Percentiles rank a stretch among this genome's conserved stretches.
Evolutionary conservation across 2,888 invertebrate genomes (phyloP).

Genomic region (Habrosyne pyritoides): DNA sequence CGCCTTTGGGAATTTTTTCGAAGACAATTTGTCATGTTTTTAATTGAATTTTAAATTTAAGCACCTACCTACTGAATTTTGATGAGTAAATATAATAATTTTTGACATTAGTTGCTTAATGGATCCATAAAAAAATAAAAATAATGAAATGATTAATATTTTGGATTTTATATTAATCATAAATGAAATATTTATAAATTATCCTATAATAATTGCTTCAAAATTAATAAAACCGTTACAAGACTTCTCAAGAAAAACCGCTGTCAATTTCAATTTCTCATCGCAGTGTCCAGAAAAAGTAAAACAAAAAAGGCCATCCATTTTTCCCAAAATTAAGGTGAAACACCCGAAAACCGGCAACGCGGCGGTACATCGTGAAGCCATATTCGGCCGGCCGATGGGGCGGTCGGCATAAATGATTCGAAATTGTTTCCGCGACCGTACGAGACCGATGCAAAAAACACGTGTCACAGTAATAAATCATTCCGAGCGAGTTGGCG

Average conservation of each 20-base stretch:
- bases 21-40: slow-evolving; percentile 52
- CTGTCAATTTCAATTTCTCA: slow-evolving; percentile 68
- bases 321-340: slow-evolving; percentile 71
- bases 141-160: too few relatives aligned
- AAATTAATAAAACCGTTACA: slow-evolving; percentile 42
- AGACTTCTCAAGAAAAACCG: slow-evolving; percentile 40
- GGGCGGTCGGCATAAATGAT: slow-evolving; percentile 79
- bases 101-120: too few relatives aligned
- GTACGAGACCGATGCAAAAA: slow-evolving; percentile 67
- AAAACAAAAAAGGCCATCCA: slow-evolving; percentile 48
- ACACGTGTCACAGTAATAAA: slow-evolving; percentile 81
- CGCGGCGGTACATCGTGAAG: slow-evolving; percentile 41
- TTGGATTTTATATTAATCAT: too few relatives aligned
- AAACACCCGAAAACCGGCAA: slow-evolving; percentile 62
- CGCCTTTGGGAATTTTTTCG: slow-evolving; percentile 47
- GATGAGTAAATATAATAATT: too few relatives aligned
- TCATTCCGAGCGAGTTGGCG: slow-evolving; percentile 66
- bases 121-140: too few relatives aligned
- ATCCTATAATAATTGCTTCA: slow-evolving; percentile 29
- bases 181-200: not conserved
- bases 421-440: slow-evolving; percentile 80
- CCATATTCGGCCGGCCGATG: slow-evolving; percentile 62
- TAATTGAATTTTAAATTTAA: slow-evolving; percentile 13
- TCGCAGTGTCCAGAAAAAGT: slow-evolving; percentile 43
- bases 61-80: not conserved